Percentiles rank a stretch among this genome's conserved stretches.
Evolutionary conservation across 2,797 vertebrate genomes (phyloP).

Genomic region (Arnoldichthys spilopterus): DNA sequence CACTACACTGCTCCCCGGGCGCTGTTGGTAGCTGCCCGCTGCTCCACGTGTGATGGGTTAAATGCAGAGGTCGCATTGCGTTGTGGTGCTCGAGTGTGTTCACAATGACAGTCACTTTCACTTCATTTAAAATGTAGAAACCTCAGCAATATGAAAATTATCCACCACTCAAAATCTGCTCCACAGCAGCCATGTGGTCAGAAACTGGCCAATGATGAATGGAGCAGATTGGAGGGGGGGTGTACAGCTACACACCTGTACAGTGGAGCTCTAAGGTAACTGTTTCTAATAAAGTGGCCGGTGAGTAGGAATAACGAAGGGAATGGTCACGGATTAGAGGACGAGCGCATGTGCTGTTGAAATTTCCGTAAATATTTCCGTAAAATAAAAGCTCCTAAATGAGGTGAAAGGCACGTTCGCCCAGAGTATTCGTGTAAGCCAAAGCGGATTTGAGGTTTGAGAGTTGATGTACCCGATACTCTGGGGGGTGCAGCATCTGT

Average conservation of each 20-base stretch:
- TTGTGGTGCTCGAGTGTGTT: too few species aligned
- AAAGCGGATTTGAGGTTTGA: slow-evolving; percentile 27
- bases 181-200: too few species aligned
- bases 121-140: too few species aligned
- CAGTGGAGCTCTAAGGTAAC: neutral
- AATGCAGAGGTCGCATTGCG: too few species aligned
- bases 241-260: neutral
- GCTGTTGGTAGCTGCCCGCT: too few species aligned
- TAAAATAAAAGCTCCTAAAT: neutral
- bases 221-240: too few species aligned
- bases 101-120: too few species aligned
- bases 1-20: too few species aligned
- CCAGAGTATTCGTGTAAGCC: slow-evolving; percentile 21
- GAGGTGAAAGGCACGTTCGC: neutral
- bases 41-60: too few species aligned
- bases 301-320: neutral
- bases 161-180: too few species aligned
- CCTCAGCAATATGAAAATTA: too few species aligned
- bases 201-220: too few species aligned
- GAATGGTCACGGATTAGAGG: neutral
- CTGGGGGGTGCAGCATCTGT: slow-evolving; percentile 72
- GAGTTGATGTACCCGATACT: slow-evolving; percentile 74
- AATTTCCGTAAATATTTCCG: neutral
- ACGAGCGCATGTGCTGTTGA: neutral
- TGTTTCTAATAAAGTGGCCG: neutral